Base-by-base conservation (phyloP, 1,140 invertebrate genomes). In the Trachymyrmex cornetzi region DNA sequence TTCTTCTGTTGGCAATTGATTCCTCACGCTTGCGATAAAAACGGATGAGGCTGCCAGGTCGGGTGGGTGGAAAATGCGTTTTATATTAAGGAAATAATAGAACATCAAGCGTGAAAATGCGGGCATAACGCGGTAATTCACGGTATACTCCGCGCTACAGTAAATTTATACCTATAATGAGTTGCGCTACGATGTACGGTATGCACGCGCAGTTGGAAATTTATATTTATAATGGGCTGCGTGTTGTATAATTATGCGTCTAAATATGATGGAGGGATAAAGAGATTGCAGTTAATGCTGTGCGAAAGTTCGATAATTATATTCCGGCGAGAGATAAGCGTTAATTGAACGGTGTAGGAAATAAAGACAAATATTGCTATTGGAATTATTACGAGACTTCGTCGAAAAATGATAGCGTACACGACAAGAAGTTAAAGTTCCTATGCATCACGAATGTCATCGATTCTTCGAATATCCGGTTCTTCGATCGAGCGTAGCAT, bases 81-180 rank as follows among this genome's bases (percentile, higher is more conserved):
- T 24, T 22, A 7, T 19, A 50, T 50, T 27, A 50, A 27, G 27
- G 6, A 9, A 74, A 50, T 74, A 61, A 61, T 61, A 50, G 38
- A 44, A 74, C 55, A 12, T 14, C 19, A n/a, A 63, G 80, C 80
- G 69, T 75, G 80, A 84, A 84, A 81, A 82, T 48, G 38, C 80
- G 53, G 19, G 16, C 53, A 22, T 61, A 72, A 84, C 59, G 9
- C 55, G 71, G 38, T 75, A 59, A 84, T 84, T 84, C 69, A 84
- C 69, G 69, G 44, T 59, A 34, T n/a, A 16, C 55, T n/a, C 48
- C 4, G 19, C 3, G n/a, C 57, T 34, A 22, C 12, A 19, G 27
- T 61, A 75, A 84, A 84, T 84, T 74, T 75, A 84, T 61, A 50
- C 19, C 11, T 50, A 50, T 61, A 61, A 82, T 63, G 69, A 61